phyloP scores from a whole-genome alignment of 2,888 invertebrate genomes.

The Megalurothrips usitatus region DNA sequence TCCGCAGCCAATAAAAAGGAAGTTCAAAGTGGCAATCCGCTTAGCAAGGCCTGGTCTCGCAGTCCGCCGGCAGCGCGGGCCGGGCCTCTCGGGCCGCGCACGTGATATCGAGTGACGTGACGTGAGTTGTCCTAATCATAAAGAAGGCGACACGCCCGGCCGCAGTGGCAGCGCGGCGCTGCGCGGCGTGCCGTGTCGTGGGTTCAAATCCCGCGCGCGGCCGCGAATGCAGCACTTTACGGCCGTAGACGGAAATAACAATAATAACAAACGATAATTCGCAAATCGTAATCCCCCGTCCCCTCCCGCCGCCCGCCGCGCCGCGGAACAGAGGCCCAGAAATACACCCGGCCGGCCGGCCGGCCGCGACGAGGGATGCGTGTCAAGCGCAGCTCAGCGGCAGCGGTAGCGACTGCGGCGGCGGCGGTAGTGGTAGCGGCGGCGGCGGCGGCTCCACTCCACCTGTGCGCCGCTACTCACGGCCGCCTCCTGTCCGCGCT shows the following conservation, averaged over 20 bases:
- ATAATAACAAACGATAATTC: too few species aligned
- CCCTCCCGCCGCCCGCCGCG: too few species aligned
- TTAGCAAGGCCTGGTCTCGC: background rate
- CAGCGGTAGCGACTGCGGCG: background rate
- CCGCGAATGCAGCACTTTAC: too few species aligned
- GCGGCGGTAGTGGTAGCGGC: too few species aligned
- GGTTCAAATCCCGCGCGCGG: background rate
- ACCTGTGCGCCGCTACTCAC: background rate
- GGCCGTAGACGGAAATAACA: too few species aligned
- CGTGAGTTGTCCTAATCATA: background rate
- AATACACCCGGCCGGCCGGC: background rate
- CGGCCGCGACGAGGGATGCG: too few species aligned
- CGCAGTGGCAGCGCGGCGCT: too few species aligned
- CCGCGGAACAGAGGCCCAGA: background rate
- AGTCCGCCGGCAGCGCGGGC: too few species aligned
- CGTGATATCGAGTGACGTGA: background rate
- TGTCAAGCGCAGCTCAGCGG: background rate
- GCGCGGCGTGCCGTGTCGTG: too few species aligned
- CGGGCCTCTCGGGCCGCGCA: background rate
- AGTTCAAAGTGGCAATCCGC: constrained; percentile 3
- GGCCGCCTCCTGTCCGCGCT: background rate
- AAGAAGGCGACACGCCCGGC: background rate
- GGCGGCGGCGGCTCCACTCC: background rate
- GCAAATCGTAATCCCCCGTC: too few species aligned
- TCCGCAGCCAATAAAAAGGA: background rate